phyloP scores from a whole-genome alignment of 2,113 vertebrate species.

The Erythrocercus mccallii region DNA sequence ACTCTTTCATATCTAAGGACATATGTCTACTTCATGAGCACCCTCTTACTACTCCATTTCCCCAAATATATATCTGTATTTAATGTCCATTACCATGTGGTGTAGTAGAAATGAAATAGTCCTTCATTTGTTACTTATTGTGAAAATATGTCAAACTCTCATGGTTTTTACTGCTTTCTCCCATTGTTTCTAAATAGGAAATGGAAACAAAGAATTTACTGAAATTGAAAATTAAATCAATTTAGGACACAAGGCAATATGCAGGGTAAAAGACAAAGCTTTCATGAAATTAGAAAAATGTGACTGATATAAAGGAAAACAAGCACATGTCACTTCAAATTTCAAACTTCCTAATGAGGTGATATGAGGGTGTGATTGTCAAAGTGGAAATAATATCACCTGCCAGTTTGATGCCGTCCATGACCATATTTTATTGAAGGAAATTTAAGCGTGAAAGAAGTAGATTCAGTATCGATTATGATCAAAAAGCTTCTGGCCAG shows the following conservation, averaged over 20 bases:
- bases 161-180: not conserved
- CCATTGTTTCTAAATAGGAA: not conserved
- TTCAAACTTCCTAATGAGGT: not conserved
- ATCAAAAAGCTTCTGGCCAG: conserved; percentile 40
- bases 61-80: not conserved
- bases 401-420: not conserved
- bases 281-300: not conserved
- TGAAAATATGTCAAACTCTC: not conserved
- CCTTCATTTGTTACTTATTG: not conserved
- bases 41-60: not conserved
- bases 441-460: not conserved
- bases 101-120: not conserved
- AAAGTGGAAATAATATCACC: not conserved
- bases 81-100: not conserved
- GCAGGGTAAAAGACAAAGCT: not conserved
- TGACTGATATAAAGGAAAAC: not conserved
- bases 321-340: not conserved
- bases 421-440: not conserved
- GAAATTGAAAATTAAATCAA: not conserved
- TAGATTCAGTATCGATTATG: conserved; percentile 39
- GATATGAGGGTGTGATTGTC: not conserved
- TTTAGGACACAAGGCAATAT: not conserved
- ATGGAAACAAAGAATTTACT: not conserved
- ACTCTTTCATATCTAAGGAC: not conserved
- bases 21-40: not conserved